Conservation (phyloP, 2,888 invertebrate species). For the Xestia ashworthii region DNA sequence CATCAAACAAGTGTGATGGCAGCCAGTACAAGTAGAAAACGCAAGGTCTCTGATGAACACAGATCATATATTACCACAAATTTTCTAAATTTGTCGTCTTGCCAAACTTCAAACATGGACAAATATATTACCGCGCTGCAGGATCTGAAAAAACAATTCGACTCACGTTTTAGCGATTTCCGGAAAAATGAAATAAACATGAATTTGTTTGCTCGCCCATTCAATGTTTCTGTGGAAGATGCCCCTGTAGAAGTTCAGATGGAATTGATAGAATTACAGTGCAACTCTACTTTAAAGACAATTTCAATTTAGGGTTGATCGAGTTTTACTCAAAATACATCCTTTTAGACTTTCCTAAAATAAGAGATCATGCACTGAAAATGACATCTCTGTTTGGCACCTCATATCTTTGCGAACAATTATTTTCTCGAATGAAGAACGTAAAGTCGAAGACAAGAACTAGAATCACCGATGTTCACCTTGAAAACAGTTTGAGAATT, state of each 20-base stretch:
- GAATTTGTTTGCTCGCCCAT: slow-evolving; percentile 6
- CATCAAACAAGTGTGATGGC: no score
- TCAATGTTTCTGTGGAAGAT: slow-evolving; percentile 13
- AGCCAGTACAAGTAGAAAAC: no score
- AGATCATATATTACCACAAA: slow-evolving; percentile 3
- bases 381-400: slow-evolving; percentile 4
- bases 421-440: slow-evolving; percentile 25
- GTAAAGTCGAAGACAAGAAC: slow-evolving; percentile 15
- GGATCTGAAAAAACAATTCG: slow-evolving; percentile 6
- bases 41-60: no score
- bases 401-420: background rate
- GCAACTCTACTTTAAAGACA: slow-evolving; percentile 8
- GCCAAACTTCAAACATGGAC: slow-evolving; percentile 13
- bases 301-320: slow-evolving; percentile 6
- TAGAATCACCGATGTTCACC: slow-evolving; percentile 33
- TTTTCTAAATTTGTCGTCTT: slow-evolving; percentile 4
- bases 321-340: background rate
- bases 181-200: background rate
- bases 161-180: slow-evolving; percentile 5
- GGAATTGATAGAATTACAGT: slow-evolving; percentile 4
- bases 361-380: slow-evolving; percentile 6
- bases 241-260: slow-evolving; percentile 2
- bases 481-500: slow-evolving; percentile 26
- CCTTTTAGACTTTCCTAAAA: slow-evolving; percentile 5
- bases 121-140: slow-evolving; percentile 10